Evolutionary conservation across 1,140 invertebrate species (phyloP).

Genomic region (Eufriesea mexicana): DNA sequence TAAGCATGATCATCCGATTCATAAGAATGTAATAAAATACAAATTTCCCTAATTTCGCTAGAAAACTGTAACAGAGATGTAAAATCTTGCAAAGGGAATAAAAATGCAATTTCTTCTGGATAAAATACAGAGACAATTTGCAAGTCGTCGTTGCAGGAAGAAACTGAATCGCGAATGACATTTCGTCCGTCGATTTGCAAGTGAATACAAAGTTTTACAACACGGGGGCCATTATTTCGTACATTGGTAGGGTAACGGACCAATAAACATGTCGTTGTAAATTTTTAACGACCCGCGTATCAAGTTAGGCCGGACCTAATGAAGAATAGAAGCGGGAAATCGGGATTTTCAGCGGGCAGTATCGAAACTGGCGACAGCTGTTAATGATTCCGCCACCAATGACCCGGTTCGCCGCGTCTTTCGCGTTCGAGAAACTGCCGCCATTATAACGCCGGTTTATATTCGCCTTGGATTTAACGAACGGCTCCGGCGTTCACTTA

Average conservation of each 20-base stretch:
- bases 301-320: not conserved
- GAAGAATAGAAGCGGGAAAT: slow-evolving; percentile 31
- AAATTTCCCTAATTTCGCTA: too few species aligned
- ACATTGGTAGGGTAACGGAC: slow-evolving; percentile 5
- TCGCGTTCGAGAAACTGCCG: slow-evolving; percentile 15
- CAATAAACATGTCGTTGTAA: slow-evolving; percentile 36
- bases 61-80: too few species aligned
- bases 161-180: too few species aligned
- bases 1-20: too few species aligned
- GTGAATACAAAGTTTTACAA: not conserved
- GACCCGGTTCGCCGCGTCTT: slow-evolving; percentile 24
- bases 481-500: slow-evolving; percentile 13
- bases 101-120: too few species aligned
- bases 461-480: slow-evolving; percentile 41
- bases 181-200: too few species aligned
- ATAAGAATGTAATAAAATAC: too few species aligned
- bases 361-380: slow-evolving; percentile 36
- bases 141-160: too few species aligned
- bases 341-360: slow-evolving; percentile 8
- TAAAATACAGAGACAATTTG: too few species aligned
- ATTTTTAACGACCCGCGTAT: slow-evolving; percentile 7
- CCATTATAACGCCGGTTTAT: slow-evolving; percentile 25
- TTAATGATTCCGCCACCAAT: slow-evolving; percentile 48
- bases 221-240: not conserved
- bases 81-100: too few species aligned